These are phyloP conservation scores for Drosophila prosaltans DNA, from an alignment of 1,140 invertebrate genomes.

Conservation along the genomic window DNA sequence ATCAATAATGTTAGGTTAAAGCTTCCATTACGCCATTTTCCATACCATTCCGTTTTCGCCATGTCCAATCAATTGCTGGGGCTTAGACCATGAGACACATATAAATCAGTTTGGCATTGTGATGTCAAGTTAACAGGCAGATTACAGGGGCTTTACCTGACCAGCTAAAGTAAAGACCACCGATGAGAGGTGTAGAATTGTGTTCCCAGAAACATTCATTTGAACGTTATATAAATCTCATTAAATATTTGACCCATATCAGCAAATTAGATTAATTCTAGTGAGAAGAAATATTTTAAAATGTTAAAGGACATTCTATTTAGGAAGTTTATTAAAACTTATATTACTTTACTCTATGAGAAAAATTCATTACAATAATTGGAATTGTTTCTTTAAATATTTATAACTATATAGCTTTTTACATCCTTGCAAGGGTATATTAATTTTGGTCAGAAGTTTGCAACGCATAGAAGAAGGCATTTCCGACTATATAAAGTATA, in stretches of 20 bases:
- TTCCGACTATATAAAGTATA: too few relatives aligned
- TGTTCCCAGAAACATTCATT: not conserved
- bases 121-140: slow-evolving; percentile 62
- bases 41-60: slow-evolving; percentile 36
- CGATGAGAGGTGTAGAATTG: not conserved
- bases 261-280: too few relatives aligned
- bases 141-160: slow-evolving; percentile 57
- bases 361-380: too few relatives aligned
- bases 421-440: too few relatives aligned
- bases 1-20: slow-evolving; percentile 7
- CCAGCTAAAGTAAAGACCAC: slow-evolving; percentile 20
- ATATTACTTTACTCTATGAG: too few relatives aligned
- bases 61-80: slow-evolving; percentile 48
- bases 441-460: too few relatives aligned
- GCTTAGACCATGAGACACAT: slow-evolving; percentile 44
- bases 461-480: too few relatives aligned
- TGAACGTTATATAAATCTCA: not conserved
- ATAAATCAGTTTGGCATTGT: slow-evolving; percentile 61
- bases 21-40: slow-evolving; percentile 2
- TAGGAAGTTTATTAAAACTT: too few relatives aligned
- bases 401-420: too few relatives aligned
- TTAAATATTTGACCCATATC: not conserved
- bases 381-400: too few relatives aligned
- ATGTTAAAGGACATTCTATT: too few relatives aligned
- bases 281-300: too few relatives aligned